Conservation (phyloP, 2,113 vertebrate genomes). For the Notarius quadriscutis region DNA sequence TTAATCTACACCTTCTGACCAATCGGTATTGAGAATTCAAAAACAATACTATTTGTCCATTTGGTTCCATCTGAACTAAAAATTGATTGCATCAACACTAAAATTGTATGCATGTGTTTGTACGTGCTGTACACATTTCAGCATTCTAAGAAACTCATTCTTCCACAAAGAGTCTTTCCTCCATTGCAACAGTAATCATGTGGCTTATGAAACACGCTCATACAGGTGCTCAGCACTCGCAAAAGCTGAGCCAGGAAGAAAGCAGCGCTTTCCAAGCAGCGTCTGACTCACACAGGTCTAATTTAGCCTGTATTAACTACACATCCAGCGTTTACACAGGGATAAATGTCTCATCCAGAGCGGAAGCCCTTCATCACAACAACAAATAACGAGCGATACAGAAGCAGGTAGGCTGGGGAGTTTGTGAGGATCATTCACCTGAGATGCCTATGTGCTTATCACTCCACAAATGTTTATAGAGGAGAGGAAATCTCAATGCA, state of each 20-base stretch:
- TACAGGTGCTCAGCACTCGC: background rate
- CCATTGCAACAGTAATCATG: conserved; percentile 3
- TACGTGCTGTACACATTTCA: background rate
- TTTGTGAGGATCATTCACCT: conserved; percentile 2
- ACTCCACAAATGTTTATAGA: background rate
- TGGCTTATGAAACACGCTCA: background rate
- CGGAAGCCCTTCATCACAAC: conserved; percentile 42
- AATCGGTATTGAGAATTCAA: background rate
- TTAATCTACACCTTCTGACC: background rate
- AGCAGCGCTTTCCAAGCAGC: conserved; percentile 20
- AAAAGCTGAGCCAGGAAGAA: conserved; percentile 32
- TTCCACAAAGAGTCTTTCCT: background rate
- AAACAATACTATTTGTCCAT: background rate
- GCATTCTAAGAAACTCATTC: background rate
- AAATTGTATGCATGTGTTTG: background rate
- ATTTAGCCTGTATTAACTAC: conserved; percentile 46
- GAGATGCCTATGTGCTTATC: background rate
- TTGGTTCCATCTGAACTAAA: background rate
- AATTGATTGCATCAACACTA: background rate
- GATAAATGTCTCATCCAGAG: conserved; percentile 44
- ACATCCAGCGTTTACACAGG: conserved; percentile 41
- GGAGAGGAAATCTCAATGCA: no score
- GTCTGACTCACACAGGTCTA: conserved; percentile 43
- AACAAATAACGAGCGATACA: conserved; percentile 30
- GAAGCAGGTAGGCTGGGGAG: background rate